Conservation (phyloP, 1,140 invertebrate genomes). For the Scaptomyza pallida region DNA sequence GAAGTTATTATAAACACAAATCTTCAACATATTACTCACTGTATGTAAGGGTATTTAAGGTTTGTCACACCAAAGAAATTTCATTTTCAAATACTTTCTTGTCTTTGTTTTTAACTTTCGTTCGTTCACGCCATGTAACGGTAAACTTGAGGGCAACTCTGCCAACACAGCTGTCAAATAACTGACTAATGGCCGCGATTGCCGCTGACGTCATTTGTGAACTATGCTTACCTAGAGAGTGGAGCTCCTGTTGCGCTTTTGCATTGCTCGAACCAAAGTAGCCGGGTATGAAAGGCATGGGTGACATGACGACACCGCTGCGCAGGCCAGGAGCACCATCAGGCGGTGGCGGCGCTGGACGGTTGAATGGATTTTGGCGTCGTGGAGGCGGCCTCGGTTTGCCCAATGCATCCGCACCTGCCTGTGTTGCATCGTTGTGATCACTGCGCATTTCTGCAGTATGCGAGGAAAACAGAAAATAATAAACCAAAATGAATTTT, state of each 20-base stretch:
- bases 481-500: background rate
- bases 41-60: too few relatives aligned
- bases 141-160: slow-evolving; percentile 9
- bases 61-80: too few relatives aligned
- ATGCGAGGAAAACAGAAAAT: background rate
- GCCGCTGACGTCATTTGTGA: slow-evolving; percentile 18
- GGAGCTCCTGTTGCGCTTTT: slow-evolving; percentile 43
- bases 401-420: background rate
- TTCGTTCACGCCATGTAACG: slow-evolving; percentile 15
- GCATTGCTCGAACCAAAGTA: slow-evolving; percentile 71
- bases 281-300: slow-evolving; percentile 60
- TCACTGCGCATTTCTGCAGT: slow-evolving; percentile 49
- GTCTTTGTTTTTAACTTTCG: background rate
- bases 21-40: too few relatives aligned
- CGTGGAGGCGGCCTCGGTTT: slow-evolving; percentile 88
- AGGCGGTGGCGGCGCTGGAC: slow-evolving; percentile 83
- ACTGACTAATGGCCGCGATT: too few relatives aligned
- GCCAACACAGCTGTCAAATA: slow-evolving; percentile 32
- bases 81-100: background rate
- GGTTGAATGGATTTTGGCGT: slow-evolving; percentile 89
- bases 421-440: background rate
- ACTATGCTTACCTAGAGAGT: slow-evolving; percentile 15
- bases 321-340: slow-evolving; percentile 50
- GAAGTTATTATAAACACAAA: too few relatives aligned
- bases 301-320: slow-evolving; percentile 43